A percentile compares a stretch with the other conserved stretches of the same genome.
Conservation (phyloP, 2,113 vertebrate species). For the Channa argus region DNA sequence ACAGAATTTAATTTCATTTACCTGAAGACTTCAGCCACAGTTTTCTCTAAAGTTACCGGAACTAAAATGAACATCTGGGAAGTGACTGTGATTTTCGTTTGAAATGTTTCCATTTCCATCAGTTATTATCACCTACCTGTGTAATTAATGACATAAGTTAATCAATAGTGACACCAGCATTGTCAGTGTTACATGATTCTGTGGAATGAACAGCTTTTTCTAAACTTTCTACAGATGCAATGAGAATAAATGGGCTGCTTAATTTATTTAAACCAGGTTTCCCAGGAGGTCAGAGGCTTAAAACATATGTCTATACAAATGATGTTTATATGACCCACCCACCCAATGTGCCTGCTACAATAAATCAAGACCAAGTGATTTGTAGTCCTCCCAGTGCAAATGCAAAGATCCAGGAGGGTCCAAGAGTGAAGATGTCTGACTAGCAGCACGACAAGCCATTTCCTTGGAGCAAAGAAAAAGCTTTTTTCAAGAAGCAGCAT, state of each 20-base stretch:
- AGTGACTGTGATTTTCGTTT: background rate
- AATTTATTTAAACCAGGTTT: constrained; percentile 35
- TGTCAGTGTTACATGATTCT: background rate
- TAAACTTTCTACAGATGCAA: constrained; percentile 1
- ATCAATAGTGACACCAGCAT: background rate
- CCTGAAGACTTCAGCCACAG: background rate
- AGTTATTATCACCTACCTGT: too few relatives aligned
- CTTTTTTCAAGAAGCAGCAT: too few relatives aligned
- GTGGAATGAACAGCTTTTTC: background rate
- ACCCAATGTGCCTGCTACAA: constrained; percentile 39
- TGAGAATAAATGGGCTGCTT: background rate
- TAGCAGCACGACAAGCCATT: background rate
- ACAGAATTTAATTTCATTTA: background rate
- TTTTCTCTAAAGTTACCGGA: constrained; percentile 14
- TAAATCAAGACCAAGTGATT: constrained; percentile 28
- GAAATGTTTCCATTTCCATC: too few relatives aligned
- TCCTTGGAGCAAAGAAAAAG: background rate
- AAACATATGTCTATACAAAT: constrained; percentile 41
- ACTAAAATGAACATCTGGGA: background rate
- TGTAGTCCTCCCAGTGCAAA: background rate
- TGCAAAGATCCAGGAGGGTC: background rate
- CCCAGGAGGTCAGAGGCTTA: constrained; percentile 32
- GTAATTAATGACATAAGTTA: too few relatives aligned
- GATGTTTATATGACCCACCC: constrained; percentile 55
- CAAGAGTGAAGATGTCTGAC: background rate